These are phyloP conservation scores for Microtus pennsylvanicus DNA, from an alignment of 2,113 vertebrate species.

Conservation along the genomic window DNA sequence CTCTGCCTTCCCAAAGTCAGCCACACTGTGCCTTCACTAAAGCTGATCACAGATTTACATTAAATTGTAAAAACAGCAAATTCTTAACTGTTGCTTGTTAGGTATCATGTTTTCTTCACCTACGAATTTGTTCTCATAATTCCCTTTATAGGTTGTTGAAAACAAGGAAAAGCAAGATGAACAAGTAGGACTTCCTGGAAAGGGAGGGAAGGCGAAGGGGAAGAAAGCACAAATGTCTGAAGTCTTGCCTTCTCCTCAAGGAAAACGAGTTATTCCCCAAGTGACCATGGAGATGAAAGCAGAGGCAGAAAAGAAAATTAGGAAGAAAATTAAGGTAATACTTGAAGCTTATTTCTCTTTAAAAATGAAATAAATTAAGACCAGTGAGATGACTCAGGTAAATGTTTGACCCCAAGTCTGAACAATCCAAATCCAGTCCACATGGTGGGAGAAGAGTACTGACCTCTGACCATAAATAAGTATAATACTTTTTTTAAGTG, in stretches of 20 bases:
- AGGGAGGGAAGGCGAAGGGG: conserved; percentile 88
- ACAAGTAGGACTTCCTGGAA: conserved; percentile 77
- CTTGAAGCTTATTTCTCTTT: conserved; percentile 30
- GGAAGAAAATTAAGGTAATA: conserved; percentile 92
- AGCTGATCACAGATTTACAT: conserved; percentile 4
- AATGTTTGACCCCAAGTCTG: background rate
- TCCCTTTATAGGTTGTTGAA: conserved; percentile 87
- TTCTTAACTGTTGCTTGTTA: background rate
- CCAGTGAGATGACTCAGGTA: too few relatives aligned
- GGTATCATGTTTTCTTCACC: background rate
- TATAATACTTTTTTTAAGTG: background rate
- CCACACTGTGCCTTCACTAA: background rate
- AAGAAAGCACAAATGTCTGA: conserved; percentile 90
- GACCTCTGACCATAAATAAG: background rate
- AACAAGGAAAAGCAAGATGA: conserved; percentile 89
- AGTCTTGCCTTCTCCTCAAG: conserved; percentile 92
- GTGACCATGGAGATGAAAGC: conserved; percentile 96
- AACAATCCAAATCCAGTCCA: background rate
- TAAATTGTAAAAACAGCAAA: background rate
- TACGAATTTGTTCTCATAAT: conserved; percentile 15
- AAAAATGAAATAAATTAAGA: background rate
- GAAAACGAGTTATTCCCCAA: conserved; percentile 92
- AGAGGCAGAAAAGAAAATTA: conserved; percentile 92
- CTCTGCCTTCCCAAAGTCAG: background rate
- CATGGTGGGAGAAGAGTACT: background rate